Conservation (phyloP, 2,888 invertebrate species). For the Drosophila villosipedis region DNA sequence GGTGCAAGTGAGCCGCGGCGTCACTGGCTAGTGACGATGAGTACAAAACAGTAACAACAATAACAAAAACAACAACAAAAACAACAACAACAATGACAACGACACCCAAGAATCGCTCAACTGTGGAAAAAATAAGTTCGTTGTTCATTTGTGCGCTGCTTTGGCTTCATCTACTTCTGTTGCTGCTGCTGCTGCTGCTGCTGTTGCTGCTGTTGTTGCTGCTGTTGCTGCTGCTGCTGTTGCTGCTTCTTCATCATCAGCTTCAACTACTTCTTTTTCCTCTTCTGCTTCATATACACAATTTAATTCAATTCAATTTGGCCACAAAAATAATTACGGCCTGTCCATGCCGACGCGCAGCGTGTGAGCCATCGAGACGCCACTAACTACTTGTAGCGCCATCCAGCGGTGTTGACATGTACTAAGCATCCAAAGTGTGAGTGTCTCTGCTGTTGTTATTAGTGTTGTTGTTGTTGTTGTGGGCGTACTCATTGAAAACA, state of each 20-base stretch:
- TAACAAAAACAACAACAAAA: constrained; percentile 13
- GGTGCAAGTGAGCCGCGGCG: constrained; percentile 66
- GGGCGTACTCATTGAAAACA: constrained; percentile 47
- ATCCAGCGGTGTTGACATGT: constrained; percentile 68
- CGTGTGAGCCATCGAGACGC: constrained; percentile 60
- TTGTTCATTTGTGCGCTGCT: constrained; percentile 73
- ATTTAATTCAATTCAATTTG: constrained; percentile 81
- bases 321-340: constrained; percentile 78
- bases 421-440: constrained; percentile 37
- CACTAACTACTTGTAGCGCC: constrained; percentile 49
- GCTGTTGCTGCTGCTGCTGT: constrained; percentile 18
- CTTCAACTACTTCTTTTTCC: constrained; percentile 27
- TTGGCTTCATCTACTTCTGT: constrained; percentile 53
- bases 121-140: constrained; percentile 75
- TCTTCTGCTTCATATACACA: constrained; percentile 56
- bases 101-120: constrained; percentile 81
- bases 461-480: constrained; percentile 9
- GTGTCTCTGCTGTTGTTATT: not conserved
- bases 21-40: constrained; percentile 64
- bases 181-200: constrained; percentile 2
- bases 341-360: constrained; percentile 78
- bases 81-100: constrained; percentile 51
- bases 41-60: constrained; percentile 53
- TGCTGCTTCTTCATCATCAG: constrained; percentile 32
- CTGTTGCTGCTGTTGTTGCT: constrained; percentile 18